phyloP scores from a whole-genome alignment of 2,888 invertebrate genomes.

The Diplolepis rosae region DNA sequence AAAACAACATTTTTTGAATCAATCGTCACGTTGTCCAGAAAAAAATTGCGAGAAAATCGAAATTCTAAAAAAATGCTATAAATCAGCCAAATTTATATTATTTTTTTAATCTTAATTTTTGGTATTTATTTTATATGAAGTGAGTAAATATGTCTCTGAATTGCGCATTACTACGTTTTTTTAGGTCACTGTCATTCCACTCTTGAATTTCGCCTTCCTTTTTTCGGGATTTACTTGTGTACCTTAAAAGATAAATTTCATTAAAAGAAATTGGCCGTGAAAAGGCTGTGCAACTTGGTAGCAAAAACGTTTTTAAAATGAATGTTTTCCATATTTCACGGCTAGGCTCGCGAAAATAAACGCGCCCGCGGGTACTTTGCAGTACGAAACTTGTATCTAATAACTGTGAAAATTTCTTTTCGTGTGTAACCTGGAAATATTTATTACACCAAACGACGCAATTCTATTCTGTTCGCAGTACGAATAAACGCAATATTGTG shows the following conservation, averaged over 20 bases:
- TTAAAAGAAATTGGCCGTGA: constrained; percentile 6
- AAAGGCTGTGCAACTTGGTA: background rate
- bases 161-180: too few species aligned
- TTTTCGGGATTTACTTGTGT: too few species aligned
- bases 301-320: background rate
- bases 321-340: constrained; percentile 31
- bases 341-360: constrained; percentile 19
- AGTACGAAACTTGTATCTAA: constrained; percentile 56
- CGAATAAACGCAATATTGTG: constrained; percentile 17
- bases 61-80: too few species aligned
- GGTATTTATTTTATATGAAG: too few species aligned
- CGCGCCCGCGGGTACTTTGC: constrained; percentile 22
- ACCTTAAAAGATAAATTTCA: constrained; percentile 5
- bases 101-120: too few species aligned
- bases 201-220: too few species aligned
- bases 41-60: too few species aligned
- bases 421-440: constrained; percentile 56
- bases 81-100: too few species aligned
- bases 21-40: too few species aligned
- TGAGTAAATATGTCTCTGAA: too few species aligned
- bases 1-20: too few species aligned
- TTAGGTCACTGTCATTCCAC: too few species aligned
- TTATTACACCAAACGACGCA: constrained; percentile 60
- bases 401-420: constrained; percentile 60
- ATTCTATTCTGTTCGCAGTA: constrained; percentile 53